Base-by-base conservation (phyloP, 2,888 invertebrate genomes). In the Ceraclea dissimilis region DNA sequence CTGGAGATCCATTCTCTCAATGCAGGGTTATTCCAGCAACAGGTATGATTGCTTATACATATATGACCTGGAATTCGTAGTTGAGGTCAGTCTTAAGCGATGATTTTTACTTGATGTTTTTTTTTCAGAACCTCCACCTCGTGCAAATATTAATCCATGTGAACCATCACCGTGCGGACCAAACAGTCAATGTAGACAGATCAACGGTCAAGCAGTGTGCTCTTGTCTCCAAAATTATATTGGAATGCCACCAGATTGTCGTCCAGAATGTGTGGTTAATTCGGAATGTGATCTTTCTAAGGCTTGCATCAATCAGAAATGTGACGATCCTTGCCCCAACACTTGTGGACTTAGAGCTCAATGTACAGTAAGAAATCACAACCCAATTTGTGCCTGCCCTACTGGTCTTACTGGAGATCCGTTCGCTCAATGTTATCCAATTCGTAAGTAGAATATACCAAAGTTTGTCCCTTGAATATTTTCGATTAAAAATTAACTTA, bases 321-420 rank as follows among this genome's bases (percentile, higher is more conserved):
- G 94, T 68, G 82, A 85, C 10, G 90, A 93, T 74, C 93, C 93
- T 39, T 93, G 93, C 66, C 86, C 87, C 13, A 88, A 90, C 63
- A 90, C 90, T 0, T 93, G 93, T 68, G 93, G 93, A n/a, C 76
- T 88, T 51, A 83, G 86, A 64, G 91, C 93, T 1, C 84, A 88
- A 63, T 93, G 93, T 67, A 82, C 83, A 49, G 86, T 87, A 0
- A 86, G 85, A 67, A 90, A 91, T 69, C 92, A 93, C 69, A 90
- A 87, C 66, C 91, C 92, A 2, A 89, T 91, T 61, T 93, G 93
- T 67, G 87, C 88, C 2, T 93, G 93, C 65, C 86, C 90, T 47
- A 76, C 83, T 44, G 87, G 88, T n/a, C 88, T 84, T 73, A 88
- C 87, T 39, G 93, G 93, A 48, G 90, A 92, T 83, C 91, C 92